phyloP scores from a whole-genome alignment of 2,888 invertebrate species.

The Eucera pruinosa region DNA sequence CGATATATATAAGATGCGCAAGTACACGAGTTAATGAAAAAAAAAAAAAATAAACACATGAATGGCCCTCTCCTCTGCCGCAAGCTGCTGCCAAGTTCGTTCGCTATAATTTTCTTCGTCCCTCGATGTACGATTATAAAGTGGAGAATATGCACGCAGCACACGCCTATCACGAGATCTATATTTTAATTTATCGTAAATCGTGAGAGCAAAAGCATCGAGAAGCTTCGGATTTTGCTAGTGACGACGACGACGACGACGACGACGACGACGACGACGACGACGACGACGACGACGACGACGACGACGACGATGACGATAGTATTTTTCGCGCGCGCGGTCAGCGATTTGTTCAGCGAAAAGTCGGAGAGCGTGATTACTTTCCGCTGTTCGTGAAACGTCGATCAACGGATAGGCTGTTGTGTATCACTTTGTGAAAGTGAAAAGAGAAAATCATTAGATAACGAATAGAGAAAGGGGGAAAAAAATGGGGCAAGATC shows the following conservation, averaged over 20 bases:
- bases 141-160: constrained; percentile 1
- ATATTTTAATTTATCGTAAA: constrained; percentile 32
- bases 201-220: constrained; percentile 7
- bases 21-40: constrained; percentile 31
- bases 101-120: constrained; percentile 36
- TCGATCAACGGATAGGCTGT: constrained; percentile 37
- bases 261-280: too few species aligned
- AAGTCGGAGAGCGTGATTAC: constrained; percentile 7
- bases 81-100: constrained; percentile 47
- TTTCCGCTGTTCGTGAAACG: constrained; percentile 37
- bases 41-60: too few species aligned
- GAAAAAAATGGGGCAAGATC: constrained; percentile 36
- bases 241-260: too few species aligned
- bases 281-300: too few species aligned
- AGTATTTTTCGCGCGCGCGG: constrained; percentile 36
- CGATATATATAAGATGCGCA: constrained; percentile 63
- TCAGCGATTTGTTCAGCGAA: constrained; percentile 20
- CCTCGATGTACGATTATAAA: constrained; percentile 21
- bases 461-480: constrained; percentile 22
- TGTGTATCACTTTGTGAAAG: constrained; percentile 48
- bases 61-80: constrained; percentile 39
- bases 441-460: constrained; percentile 53
- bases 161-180: neutral
- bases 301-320: too few species aligned
- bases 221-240: constrained; percentile 11